phyloP scores from a whole-genome alignment of 2,113 vertebrate genomes.

The Coregonus clupeaformis region DNA sequence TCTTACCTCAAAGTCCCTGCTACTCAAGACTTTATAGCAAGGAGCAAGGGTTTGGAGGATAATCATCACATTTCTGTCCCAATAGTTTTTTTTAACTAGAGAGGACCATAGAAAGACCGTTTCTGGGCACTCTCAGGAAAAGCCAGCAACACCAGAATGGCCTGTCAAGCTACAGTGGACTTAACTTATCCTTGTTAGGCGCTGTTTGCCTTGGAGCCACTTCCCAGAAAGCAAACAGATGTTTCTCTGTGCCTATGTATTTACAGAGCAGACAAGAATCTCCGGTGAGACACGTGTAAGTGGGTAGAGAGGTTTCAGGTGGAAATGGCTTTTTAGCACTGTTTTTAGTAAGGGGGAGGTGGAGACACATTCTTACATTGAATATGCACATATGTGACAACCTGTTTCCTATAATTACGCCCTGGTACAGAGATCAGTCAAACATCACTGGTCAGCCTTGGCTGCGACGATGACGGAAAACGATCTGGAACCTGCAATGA shows the following conservation, averaged over 20 bases:
- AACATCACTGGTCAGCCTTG: slow-evolving; percentile 11
- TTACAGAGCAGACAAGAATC: slow-evolving; percentile 14
- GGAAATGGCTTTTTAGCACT: neutral
- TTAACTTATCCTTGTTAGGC: slow-evolving; percentile 15
- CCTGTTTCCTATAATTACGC: too few species aligned
- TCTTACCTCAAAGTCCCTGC: too few species aligned
- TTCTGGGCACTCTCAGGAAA: slow-evolving; percentile 11
- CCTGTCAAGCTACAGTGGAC: too few species aligned
- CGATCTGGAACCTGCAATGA: neutral
- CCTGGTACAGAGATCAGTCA: too few species aligned
- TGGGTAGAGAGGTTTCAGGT: slow-evolving; percentile 12
- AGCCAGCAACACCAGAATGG: neutral
- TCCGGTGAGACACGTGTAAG: slow-evolving; percentile 6
- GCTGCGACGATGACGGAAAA: neutral
- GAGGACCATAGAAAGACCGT: neutral
- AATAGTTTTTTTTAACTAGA: neutral
- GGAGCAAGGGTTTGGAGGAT: neutral
- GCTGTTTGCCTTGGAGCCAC: slow-evolving; percentile 16
- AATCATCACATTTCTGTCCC: neutral
- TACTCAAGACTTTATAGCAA: too few species aligned
- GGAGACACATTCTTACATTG: slow-evolving; percentile 1
- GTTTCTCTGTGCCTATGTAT: slow-evolving; percentile 9
- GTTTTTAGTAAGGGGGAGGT: neutral
- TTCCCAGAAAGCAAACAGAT: slow-evolving; percentile 51
- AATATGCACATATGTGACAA: too few species aligned